Base-by-base conservation (phyloP, 2,113 vertebrate species). In the Ellobius talpinus region DNA sequence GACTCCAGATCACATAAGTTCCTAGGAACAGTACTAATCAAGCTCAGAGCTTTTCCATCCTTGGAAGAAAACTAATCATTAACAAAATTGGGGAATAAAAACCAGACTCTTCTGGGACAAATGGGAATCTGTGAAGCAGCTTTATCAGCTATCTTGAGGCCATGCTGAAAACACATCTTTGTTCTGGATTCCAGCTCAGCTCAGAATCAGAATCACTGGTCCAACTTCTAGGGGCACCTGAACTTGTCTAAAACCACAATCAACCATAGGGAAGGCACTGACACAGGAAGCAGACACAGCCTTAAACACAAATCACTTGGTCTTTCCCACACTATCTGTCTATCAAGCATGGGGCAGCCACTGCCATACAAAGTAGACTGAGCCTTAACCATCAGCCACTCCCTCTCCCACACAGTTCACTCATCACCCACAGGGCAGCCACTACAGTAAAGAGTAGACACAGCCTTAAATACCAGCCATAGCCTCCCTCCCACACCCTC, bases 91-190 rank as follows among this genome's bases (percentile, higher is more conserved):
- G 24, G 36, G 58, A 63, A 78, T 24, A 23, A 39, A 36, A 77
- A 26, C 14, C 0, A 33, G 33, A 24, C 3, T 31, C 12, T 68
- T 26, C 12, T 13, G 39, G 17, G 5, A 21, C 36, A 2, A 61
- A 36, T 12, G 0, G 58, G 76, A 73, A 42, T 17, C 2, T 42
- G 21, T 13, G 36, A 63, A 26, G 3, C 4, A 42, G 52, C 23
- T 1, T 8, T 1, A 1, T 10, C 19, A 12, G 45, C 16, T 4
- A 2, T 50, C 52, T 9, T 5, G 23, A 55, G 42, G n/a, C 9
- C 23, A 14, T 7, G 16, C 21, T 13, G 52, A 61, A 63, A 74
- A 17, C 3, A 74, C 23, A 63, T 5, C 6, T 70, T 23, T 16
- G 26, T 52, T 63, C 72, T n/a, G n/a, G n/a, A n/a, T 89, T 58